Evolutionary conservation across 2,797 vertebrate genomes (phyloP).

Genomic region (Coendou prehensilis): DNA sequence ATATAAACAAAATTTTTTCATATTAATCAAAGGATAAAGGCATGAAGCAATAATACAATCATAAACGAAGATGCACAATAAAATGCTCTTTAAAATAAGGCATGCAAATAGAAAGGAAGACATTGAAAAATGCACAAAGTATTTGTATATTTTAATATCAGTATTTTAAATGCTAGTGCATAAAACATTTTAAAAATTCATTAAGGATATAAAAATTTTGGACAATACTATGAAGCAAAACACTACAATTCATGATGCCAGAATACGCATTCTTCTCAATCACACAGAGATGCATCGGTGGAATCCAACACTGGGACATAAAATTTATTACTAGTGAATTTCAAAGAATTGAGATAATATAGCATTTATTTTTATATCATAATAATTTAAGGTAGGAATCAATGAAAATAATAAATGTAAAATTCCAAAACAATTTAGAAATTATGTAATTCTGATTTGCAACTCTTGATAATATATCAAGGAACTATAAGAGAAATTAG

Average conservation of each 20-base stretch:
- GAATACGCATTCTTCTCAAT: background rate
- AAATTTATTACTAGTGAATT: background rate
- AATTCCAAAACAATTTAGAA: background rate
- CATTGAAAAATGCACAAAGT: background rate
- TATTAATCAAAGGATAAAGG: background rate
- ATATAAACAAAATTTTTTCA: background rate
- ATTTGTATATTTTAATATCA: background rate
- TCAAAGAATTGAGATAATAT: background rate
- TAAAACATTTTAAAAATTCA: background rate
- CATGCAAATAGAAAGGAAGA: background rate
- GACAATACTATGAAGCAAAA: background rate
- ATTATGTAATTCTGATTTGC: background rate
- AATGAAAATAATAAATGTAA: background rate
- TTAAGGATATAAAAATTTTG: background rate
- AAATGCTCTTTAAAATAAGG: background rate
- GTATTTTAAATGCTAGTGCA: background rate
- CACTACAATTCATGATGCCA: background rate
- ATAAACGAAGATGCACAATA: background rate
- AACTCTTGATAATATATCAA: background rate
- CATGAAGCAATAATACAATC: background rate
- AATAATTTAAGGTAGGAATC: background rate
- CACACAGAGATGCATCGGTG: background rate
- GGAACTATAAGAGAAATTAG: background rate
- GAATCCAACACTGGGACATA: background rate
- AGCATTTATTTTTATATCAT: background rate